These are phyloP conservation scores for Pteruthius melanotis DNA, from an alignment of 2,113 vertebrate species.

Conservation along the genomic window DNA sequence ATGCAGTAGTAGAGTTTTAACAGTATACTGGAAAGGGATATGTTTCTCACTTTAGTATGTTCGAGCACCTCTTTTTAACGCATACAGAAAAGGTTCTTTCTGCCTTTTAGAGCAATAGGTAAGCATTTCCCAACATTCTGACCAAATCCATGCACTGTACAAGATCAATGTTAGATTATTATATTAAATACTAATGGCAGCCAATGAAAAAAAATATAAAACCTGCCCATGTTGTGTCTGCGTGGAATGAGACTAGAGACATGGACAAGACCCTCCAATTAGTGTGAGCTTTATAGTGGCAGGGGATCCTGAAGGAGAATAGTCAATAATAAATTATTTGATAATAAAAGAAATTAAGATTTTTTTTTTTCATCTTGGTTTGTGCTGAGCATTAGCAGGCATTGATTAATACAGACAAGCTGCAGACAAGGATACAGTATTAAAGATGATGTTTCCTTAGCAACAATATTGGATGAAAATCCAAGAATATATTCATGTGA, in stretches of 20 bases:
- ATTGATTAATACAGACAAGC: conserved; percentile 59
- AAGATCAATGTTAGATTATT: background rate
- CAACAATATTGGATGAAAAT: conserved; percentile 60
- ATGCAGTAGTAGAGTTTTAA: background rate
- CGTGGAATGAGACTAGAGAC: background rate
- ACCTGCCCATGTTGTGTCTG: background rate
- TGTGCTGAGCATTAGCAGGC: conserved; percentile 6
- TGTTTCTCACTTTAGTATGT: background rate
- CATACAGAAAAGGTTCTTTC: background rate
- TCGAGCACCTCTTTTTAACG: background rate
- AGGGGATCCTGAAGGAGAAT: background rate
- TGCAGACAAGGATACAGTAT: conserved; percentile 51
- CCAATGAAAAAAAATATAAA: background rate
- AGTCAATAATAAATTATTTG: background rate
- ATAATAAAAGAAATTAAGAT: background rate
- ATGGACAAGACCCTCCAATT: background rate
- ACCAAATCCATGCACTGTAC: background rate
- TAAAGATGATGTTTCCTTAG: conserved; percentile 68
- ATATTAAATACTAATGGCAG: background rate
- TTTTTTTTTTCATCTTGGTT: background rate
- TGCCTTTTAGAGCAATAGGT: background rate
- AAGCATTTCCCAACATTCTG: background rate
- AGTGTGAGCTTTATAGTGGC: background rate
- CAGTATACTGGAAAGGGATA: background rate
- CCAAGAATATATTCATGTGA: conserved; percentile 61